Percentiles rank a stretch among this genome's conserved stretches.
Evolutionary conservation across 1,140 invertebrate genomes (phyloP).

Genomic region (Megalonaias nervosa): DNA sequence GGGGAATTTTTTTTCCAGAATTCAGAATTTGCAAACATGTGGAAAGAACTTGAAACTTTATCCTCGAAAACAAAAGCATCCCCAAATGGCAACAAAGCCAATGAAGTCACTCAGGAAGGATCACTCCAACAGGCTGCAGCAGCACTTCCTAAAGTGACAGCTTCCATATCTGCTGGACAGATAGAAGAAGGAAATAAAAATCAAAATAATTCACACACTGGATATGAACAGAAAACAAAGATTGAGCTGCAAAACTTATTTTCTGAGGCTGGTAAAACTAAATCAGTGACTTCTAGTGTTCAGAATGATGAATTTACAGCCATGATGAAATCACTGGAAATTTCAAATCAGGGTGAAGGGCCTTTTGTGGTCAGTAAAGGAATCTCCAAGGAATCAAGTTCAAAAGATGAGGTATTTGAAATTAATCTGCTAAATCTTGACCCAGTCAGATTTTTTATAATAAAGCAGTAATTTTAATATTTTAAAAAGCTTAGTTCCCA

Average conservation of each 20-base stretch:
- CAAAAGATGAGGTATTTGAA: neutral
- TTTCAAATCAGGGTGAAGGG: slow-evolving; percentile 9
- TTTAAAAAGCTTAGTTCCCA: too few relatives aligned
- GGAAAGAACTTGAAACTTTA: slow-evolving; percentile 52
- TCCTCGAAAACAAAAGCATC: slow-evolving; percentile 8
- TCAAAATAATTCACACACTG: neutral
- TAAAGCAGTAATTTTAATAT: too few relatives aligned
- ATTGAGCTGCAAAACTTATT: slow-evolving; percentile 40
- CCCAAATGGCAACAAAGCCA: neutral
- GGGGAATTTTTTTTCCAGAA: neutral
- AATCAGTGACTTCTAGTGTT: neutral
- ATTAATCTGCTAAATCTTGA: too few relatives aligned
- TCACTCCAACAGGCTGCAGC: slow-evolving; percentile 42
- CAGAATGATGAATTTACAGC: slow-evolving; percentile 49
- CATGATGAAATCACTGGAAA: slow-evolving; percentile 50
- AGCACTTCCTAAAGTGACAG: slow-evolving; percentile 39
- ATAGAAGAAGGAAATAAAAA: slow-evolving; percentile 4
- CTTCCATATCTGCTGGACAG: slow-evolving; percentile 4
- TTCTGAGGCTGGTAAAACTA: slow-evolving; percentile 19
- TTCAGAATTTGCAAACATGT: slow-evolving; percentile 58
- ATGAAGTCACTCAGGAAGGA: slow-evolving; percentile 3
- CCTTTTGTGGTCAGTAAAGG: slow-evolving; percentile 1
- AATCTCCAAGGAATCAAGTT: slow-evolving; percentile 10
- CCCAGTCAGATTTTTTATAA: too few relatives aligned
- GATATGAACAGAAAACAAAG: slow-evolving; percentile 3